Conservation (phyloP, 2,888 invertebrate genomes). For the Chorisops tibialis region DNA sequence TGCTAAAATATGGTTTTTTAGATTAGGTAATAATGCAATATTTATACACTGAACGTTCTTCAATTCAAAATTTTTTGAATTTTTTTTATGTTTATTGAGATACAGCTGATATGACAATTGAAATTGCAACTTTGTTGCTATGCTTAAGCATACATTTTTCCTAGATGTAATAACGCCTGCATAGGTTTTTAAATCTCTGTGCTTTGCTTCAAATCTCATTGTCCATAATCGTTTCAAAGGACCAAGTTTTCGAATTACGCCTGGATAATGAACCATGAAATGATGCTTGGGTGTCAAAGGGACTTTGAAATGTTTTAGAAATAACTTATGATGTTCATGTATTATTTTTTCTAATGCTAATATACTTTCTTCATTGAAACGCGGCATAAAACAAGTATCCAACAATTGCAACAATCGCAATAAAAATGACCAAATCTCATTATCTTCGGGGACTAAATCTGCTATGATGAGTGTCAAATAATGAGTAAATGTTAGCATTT, state of each 20-base stretch:
- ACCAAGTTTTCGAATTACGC: conserved; percentile 27
- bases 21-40: no score
- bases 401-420: conserved; percentile 16
- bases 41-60: no score
- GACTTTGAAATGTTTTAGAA: conserved; percentile 24
- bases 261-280: conserved; percentile 31
- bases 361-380: conserved; percentile 24
- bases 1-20: no score
- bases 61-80: no score
- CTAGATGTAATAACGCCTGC: conserved; percentile 27
- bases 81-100: no score
- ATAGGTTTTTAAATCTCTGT: conserved; percentile 25
- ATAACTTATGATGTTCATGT: conserved; percentile 24
- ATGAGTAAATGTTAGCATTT: conserved; percentile 30
- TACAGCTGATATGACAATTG: background rate
- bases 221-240: conserved; percentile 30
- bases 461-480: conserved; percentile 28
- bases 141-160: conserved; percentile 29
- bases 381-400: conserved; percentile 20
- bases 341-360: conserved; percentile 13
- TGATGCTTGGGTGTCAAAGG: conserved; percentile 28
- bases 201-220: conserved; percentile 32
- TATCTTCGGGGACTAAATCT: conserved; percentile 27
- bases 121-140: conserved; percentile 26
- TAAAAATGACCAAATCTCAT: conserved; percentile 28